Evolutionary conservation across 2,888 invertebrate genomes (phyloP), one percentile per base, ranked within the genome.

Genomic region (Cenopis cana): DNA sequence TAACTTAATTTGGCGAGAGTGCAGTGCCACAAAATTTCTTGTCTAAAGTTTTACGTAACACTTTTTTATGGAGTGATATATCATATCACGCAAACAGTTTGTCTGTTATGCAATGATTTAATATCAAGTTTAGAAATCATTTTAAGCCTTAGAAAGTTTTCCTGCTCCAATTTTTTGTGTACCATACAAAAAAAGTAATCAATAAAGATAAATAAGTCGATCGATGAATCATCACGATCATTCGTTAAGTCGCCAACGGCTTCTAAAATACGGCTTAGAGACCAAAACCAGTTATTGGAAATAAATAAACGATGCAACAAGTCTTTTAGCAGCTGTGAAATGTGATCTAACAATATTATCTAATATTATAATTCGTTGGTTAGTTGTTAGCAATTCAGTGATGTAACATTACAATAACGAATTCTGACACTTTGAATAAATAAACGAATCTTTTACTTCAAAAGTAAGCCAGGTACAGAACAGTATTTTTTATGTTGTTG

Each of bases 41-140:
- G n/a, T 82, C 77, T 79, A 78, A 74, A 66, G 77, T 78, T 88
- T 89, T 88, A 86, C 83, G 81, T 88, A 88, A 89, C 81, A n/a
- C 79, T 86, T 84, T 85, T 84, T 81, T 73, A 73, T 73, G 62
- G 38, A 59, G 17, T 64, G 18, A 17, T 49, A 60, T 77, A 80
- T 81, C 68, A 69, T 75, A 61, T 57, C 68, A 68, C 72, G 70
- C 54, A 55, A 66, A 67, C 67, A 64, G 56, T 61, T 64, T 52
- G 69, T 71, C 61, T 60, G 59, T 69, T 71, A 38, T 56, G 29
- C 29, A 60, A 55, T 55, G 38, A 18, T 59, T 65, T 59, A 57
- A 41, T 12, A 67, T 46, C n/a, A 60, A 20, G 20, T 66, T 56
- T 71, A 71, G 60, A 71, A 71, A 61, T 56, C 50, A 65, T 46